Evolutionary conservation across 2,797 vertebrate species (phyloP).

Genomic region (Furcifer pardalis): DNA sequence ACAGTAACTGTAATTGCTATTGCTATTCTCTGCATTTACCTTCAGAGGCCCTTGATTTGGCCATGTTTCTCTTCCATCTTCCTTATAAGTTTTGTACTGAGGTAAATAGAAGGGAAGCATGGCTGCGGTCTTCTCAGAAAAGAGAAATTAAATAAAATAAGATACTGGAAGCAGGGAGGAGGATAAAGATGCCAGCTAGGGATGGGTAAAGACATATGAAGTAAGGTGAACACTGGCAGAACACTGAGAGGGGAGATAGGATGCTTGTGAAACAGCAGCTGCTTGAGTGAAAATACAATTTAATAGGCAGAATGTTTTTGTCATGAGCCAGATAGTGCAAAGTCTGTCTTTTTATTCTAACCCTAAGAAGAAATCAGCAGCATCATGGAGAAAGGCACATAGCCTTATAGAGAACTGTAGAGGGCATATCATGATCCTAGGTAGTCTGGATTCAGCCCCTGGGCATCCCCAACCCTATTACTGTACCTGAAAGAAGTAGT

Average conservation of each 20-base stretch:
- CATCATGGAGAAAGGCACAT: too few species aligned
- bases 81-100: not conserved
- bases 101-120: not conserved
- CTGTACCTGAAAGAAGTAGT: slow-evolving; percentile 26
- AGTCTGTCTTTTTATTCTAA: not conserved
- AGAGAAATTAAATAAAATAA: not conserved
- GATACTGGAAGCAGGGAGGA: not conserved
- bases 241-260: not conserved
- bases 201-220: not conserved
- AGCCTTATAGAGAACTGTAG: too few species aligned
- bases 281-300: not conserved
- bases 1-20: too few species aligned
- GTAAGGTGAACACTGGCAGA: not conserved
- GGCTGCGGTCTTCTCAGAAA: not conserved
- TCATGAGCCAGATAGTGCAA: not conserved
- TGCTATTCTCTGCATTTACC: not conserved
- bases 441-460: too few species aligned
- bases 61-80: not conserved
- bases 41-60: not conserved
- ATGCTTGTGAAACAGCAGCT: not conserved
- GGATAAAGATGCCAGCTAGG: not conserved
- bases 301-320: not conserved
- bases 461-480: not conserved
- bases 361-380: not conserved
- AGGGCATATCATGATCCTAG: too few species aligned